Evolutionary conservation across 2,113 vertebrate genomes (phyloP).

Genomic region (Xenus cinereus): DNA sequence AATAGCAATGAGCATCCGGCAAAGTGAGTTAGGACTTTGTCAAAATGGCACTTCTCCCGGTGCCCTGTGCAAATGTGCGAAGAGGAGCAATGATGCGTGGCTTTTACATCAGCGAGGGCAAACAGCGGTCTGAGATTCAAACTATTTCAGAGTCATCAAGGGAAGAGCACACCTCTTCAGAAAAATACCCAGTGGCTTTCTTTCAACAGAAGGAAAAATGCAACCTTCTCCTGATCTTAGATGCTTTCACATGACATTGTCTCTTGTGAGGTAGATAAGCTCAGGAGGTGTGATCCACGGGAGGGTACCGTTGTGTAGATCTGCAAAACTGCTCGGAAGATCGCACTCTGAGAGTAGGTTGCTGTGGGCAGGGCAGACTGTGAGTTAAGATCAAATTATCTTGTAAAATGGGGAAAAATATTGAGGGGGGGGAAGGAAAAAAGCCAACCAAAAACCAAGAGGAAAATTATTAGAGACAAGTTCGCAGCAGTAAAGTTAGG

Average conservation of each 20-base stretch:
- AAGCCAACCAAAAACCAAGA: too few relatives aligned
- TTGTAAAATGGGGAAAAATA: neutral
- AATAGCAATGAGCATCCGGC: neutral
- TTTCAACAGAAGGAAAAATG: neutral
- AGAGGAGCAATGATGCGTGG: fast-evolving
- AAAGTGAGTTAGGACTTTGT: neutral
- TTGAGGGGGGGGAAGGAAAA: too few relatives aligned
- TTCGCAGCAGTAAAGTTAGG: neutral
- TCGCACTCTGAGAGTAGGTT: neutral
- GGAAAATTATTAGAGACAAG: neutral
- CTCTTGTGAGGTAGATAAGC: neutral
- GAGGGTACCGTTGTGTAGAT: neutral
- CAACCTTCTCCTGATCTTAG: neutral
- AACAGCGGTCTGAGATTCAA: neutral
- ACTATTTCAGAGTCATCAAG: neutral
- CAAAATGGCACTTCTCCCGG: neutral
- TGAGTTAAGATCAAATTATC: neutral
- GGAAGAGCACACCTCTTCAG: neutral
- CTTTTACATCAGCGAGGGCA: neutral
- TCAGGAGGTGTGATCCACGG: neutral
- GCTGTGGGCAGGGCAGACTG: neutral
- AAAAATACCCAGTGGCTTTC: neutral
- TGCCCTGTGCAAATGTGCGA: neutral
- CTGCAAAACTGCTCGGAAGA: neutral
- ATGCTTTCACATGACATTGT: fast-evolving